phyloP scores from a whole-genome alignment of 2,888 invertebrate genomes.

The Nomada fucata region DNA sequence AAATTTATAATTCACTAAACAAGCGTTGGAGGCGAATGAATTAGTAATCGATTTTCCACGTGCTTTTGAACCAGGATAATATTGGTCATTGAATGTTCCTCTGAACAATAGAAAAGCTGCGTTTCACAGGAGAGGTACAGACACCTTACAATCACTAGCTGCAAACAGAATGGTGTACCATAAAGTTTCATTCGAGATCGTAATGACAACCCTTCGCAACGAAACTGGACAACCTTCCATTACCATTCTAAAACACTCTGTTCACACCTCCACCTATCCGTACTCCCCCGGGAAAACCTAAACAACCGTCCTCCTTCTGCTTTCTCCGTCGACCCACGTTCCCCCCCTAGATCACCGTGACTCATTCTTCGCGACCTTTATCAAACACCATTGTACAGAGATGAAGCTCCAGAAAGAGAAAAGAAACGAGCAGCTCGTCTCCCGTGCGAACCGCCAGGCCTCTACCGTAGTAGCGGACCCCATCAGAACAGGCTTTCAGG shows the following conservation, averaged over 20 bases:
- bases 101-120: too few species aligned
- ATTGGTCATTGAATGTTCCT: too few species aligned
- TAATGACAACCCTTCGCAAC: neutral
- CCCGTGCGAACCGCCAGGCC: slow-evolving; percentile 32
- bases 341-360: neutral
- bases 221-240: neutral
- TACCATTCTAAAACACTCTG: neutral
- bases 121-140: too few species aligned
- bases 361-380: slow-evolving; percentile 1
- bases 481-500: slow-evolving; percentile 5
- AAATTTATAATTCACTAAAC: too few species aligned
- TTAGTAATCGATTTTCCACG: too few species aligned
- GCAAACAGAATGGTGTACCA: too few species aligned
- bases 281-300: neutral
- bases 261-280: neutral
- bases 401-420: neutral
- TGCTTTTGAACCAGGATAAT: too few species aligned
- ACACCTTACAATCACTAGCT: too few species aligned
- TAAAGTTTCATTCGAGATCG: neutral
- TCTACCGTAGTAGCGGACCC: too few species aligned
- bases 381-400: slow-evolving; percentile 32
- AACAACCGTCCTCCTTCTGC: neutral
- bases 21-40: too few species aligned
- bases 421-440: slow-evolving; percentile 12
- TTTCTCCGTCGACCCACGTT: slow-evolving; percentile 22